Percentiles rank a stretch among this genome's conserved stretches.
Evolutionary conservation across 2,113 vertebrate genomes (phyloP).

Genomic region (Pan paniscus): DNA sequence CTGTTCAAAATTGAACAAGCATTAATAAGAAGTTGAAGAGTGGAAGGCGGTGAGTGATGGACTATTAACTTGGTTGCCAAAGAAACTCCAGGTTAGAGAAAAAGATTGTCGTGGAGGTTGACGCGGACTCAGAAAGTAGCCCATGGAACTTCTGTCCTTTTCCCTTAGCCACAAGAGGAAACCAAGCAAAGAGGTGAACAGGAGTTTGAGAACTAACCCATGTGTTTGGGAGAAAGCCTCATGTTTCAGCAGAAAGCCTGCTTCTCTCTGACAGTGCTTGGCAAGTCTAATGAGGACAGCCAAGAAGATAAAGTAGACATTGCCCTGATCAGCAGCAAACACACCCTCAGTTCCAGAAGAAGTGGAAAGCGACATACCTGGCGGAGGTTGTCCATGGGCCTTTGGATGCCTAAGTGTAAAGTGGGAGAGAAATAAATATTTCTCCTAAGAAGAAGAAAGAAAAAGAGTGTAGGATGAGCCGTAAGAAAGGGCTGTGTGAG

Average conservation of each 20-base stretch:
- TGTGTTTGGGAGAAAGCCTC: not conserved
- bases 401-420: not conserved
- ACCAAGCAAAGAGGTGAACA: not conserved
- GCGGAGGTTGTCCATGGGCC: not conserved
- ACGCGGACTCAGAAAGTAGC: not conserved
- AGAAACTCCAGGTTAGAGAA: constrained; percentile 49
- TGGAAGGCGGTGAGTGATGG: constrained; percentile 19
- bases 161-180: not conserved
- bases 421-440: not conserved
- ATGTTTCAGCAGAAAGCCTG: not conserved
- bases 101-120: not conserved
- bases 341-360: not conserved
- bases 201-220: not conserved
- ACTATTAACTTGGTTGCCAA: constrained; percentile 59
- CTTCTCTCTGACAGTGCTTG: not conserved
- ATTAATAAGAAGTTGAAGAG: constrained; percentile 55
- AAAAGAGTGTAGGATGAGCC: not conserved
- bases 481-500: not conserved
- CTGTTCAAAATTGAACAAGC: constrained; percentile 53
- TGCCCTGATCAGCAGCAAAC: too few species aligned
- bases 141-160: not conserved
- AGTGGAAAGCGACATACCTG: fast-evolving
- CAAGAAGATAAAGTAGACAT: fast-evolving
- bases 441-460: not conserved
- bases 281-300: not conserved